Base-by-base conservation (phyloP, 2,797 vertebrate species). In the Acanthopagrus latus region DNA sequence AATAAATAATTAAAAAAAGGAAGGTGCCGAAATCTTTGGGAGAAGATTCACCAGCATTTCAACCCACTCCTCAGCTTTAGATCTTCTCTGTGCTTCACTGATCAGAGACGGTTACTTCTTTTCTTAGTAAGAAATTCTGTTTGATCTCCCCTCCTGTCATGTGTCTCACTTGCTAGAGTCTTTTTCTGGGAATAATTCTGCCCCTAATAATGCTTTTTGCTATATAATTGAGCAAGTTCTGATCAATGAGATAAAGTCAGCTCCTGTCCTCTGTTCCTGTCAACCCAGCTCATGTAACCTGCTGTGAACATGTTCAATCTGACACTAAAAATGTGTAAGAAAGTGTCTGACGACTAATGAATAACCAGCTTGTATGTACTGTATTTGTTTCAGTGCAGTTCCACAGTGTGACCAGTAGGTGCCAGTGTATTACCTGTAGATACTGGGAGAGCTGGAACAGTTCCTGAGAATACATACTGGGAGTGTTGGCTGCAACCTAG, bases 401-500 rank as follows among this genome's bases (percentile, higher is more conserved):
- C 0, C 63, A 12, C 0, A 38, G 4, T 52, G 7, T 11, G 56
- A 13, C 86, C 92, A 94, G 69, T 48, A 91, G 94, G 85, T 86
- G 93, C 82, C 93, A 85, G 84, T 83, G 76, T 63, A 10, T 86
- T 97, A 99, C 98, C 98, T 99, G 98, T 89, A 99, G 95, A 96
- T 99, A 99, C 96, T 99, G 98, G 93, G 98, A 99, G 88, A 99
- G 97, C 95, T 99, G 98, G 96, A 99, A 99, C 93, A 99, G 96
- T 98, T 99, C 98, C 98, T 99, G 98, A 98, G 98, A 99, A 95
- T 99, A 99, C 97, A 99, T 99, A 95, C 97, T 99, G 96, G 98
- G 98, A 95, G 97, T 97, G 95, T 97, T 99, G 96, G 98, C 98
- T 89, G 98, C 96, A 94, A 99, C 97, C 98, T 99, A 86, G 52